phyloP scores from a whole-genome alignment of 2,888 invertebrate genomes.

The Lacanobia wlatinum region DNA sequence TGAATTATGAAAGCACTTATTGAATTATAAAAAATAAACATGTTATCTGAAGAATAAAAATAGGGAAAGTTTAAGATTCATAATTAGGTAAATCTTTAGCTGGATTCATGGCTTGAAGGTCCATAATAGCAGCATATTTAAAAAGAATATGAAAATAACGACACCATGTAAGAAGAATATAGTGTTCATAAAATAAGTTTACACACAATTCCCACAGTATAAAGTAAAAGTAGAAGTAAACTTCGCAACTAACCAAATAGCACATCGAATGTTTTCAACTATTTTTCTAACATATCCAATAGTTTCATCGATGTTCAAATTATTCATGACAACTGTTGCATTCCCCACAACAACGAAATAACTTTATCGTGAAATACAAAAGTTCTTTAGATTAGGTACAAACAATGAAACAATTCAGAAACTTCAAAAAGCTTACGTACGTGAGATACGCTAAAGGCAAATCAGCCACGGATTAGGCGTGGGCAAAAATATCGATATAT shows the following conservation, averaged over 20 bases:
- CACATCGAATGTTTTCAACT: conserved; percentile 77
- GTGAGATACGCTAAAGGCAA: no score
- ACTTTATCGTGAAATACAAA: neutral
- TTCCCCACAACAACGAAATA: conserved; percentile 9
- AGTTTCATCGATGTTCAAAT: conserved; percentile 71
- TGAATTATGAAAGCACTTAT: neutral
- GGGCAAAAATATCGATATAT: no score
- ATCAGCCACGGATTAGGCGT: no score
- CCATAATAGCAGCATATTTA: neutral
- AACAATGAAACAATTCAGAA: neutral
- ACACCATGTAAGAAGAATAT: neutral
- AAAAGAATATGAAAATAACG: neutral
- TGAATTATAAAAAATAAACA: neutral
- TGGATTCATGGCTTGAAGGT: neutral
- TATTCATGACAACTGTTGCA: conserved; percentile 71
- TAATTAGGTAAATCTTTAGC: neutral
- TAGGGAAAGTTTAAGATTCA: neutral
- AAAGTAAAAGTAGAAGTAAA: no score
- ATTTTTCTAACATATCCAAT: conserved; percentile 76
- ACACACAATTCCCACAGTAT: neutral
- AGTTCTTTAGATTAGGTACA: neutral
- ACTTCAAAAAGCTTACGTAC: no score
- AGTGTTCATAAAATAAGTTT: neutral
- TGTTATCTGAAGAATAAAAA: neutral
- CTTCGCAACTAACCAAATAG: conserved; percentile 76